Evolutionary conservation across 1,140 invertebrate species (phyloP), one percentile per base, ranked within the genome.

Genomic region (Drosophila seguyi): DNA sequence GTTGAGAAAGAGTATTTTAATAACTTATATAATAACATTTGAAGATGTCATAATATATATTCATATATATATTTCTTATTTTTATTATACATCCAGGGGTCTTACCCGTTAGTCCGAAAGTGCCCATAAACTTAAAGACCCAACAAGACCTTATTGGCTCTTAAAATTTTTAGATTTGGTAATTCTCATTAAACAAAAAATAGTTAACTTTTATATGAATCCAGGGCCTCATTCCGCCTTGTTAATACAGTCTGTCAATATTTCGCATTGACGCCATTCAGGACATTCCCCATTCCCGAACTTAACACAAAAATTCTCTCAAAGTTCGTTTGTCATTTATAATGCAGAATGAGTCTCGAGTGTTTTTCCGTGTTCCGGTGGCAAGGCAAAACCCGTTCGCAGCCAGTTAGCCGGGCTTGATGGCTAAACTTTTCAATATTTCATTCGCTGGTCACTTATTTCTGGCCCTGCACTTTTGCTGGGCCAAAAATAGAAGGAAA

Each of bases 271-370:
- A 50, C 25, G 25, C 25, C 44, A 10, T 22, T 27, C 39, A 34
- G 38, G 16, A 7, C 61, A 61, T 65, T 36, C 1, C 13, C 13
- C 14, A 61, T 44, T 61, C 39, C 34, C 31, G 5, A 44, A 45
- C 14, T 7, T 7, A 18, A 22, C n/a, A 8, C 39, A 50, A 13
- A 29, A 58, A 50, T 47, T 18, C 18, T 50, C 41, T 56, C 22
- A 50, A 73, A 78, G 50, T 56, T 36, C 27, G 11, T 58, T 60
- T 44, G 38, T 20, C 59, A 81, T 84, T 73, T 67, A 62, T 50
- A 65, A 84, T 84, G 82, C 77, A 78, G 52, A 58, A 53, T 57
- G 62, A 38, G 25, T 45, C 60, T 45, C 34, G 25, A 77, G 75
- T 57, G 74, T 52, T 50, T 77, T 77, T 67, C 47, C 34, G 27